These are phyloP conservation scores for Lamellibrachia luymesi DNA, from an alignment of 1,140 invertebrate genomes.

Conservation along the genomic window DNA sequence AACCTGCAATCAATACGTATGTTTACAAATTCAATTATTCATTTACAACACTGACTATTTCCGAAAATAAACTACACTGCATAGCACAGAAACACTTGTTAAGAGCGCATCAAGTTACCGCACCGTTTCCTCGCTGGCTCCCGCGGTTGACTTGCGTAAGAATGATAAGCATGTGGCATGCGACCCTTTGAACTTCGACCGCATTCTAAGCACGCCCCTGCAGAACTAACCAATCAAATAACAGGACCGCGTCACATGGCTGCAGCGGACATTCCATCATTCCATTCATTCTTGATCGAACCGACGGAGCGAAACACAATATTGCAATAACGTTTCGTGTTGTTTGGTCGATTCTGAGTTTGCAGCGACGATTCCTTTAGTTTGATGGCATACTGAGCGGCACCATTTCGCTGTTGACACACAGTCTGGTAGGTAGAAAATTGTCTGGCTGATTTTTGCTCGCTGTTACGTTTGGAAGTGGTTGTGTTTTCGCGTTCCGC, in stretches of 20 bases:
- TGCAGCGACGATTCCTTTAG: neutral
- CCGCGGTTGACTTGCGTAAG: neutral
- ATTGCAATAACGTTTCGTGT: neutral
- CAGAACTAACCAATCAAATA: neutral
- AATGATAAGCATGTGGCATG: neutral
- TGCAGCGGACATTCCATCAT: conserved; percentile 22
- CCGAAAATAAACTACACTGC: neutral
- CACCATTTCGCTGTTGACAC: neutral
- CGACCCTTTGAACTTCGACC: conserved; percentile 3
- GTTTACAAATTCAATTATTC: neutral
- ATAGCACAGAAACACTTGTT: neutral
- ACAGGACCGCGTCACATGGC: neutral
- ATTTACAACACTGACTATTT: neutral
- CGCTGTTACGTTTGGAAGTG: neutral
- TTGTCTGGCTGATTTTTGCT: neutral
- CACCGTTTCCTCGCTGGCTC: neutral
- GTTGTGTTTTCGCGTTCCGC: neutral
- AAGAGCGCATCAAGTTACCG: neutral
- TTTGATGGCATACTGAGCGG: neutral
- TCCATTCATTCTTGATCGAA: conserved; percentile 22
- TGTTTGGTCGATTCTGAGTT: neutral
- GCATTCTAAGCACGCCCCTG: neutral
- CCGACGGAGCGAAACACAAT: conserved; percentile 4
- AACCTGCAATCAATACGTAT: neutral
- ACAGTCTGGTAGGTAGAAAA: neutral